Evolutionary conservation across 2,113 vertebrate species (phyloP).

Genomic region (Cololabis saira): DNA sequence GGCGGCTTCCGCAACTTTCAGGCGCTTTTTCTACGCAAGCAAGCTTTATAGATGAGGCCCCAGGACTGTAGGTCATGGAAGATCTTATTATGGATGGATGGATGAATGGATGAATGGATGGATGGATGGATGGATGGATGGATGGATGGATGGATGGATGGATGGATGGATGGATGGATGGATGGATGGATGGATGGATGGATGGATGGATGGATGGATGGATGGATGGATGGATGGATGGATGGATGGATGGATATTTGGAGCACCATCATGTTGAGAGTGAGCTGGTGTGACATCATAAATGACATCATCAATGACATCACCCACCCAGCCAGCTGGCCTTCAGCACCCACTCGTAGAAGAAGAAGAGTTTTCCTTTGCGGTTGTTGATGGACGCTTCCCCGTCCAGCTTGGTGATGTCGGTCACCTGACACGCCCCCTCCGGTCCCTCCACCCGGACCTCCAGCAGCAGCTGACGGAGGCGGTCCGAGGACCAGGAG

Average conservation of each 20-base stretch:
- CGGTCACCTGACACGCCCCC: conserved; percentile 89
- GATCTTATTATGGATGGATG: too few relatives aligned
- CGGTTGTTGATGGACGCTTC: conserved; percentile 96
- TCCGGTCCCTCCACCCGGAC: conserved; percentile 85
- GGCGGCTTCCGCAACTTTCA: too few relatives aligned
- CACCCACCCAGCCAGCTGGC: conserved; percentile 89
- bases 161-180: background rate
- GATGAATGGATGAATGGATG: too few relatives aligned
- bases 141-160: background rate
- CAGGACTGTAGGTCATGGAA: too few relatives aligned
- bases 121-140: conserved; percentile 1
- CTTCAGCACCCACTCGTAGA: conserved; percentile 92
- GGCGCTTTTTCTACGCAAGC: too few relatives aligned
- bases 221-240: background rate
- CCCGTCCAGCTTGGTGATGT: conserved; percentile 89
- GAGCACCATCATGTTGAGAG: background rate
- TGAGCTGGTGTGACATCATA: background rate
- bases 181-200: background rate
- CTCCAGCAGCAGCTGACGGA: conserved; percentile 86
- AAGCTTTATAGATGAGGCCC: too few relatives aligned
- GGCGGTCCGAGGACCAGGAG: conserved; percentile 89
- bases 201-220: background rate
- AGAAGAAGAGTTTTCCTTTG: conserved; percentile 95
- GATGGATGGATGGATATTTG: background rate
- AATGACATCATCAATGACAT: conserved; percentile 12